Evolutionary conservation across 2,113 vertebrate genomes (phyloP).

Genomic region (Paradoxurus hermaphroditus): DNA sequence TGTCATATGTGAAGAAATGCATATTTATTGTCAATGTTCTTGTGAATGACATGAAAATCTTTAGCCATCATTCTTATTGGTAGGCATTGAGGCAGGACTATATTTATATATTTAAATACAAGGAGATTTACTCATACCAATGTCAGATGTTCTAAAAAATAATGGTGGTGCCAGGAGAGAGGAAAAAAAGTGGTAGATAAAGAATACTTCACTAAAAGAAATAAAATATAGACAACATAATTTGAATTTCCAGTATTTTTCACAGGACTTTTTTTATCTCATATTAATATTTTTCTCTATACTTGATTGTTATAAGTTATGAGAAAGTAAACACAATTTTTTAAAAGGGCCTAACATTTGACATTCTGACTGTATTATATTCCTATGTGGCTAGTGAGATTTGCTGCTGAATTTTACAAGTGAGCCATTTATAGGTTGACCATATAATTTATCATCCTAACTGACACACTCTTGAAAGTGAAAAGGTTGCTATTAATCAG

Average conservation of each 20-base stretch:
- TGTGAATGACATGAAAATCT: not conserved
- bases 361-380: not conserved
- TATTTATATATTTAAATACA: not conserved
- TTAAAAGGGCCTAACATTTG: not conserved
- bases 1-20: not conserved
- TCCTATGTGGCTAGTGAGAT: not conserved
- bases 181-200: not conserved
- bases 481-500: not conserved
- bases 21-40: not conserved
- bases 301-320: not conserved
- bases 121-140: not conserved
- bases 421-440: not conserved
- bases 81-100: not conserved
- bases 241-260: not conserved
- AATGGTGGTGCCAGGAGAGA: not conserved
- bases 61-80: not conserved
- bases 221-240: not conserved
- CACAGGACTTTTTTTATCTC: not conserved
- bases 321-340: not conserved
- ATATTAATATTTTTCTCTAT: not conserved
- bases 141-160: not conserved
- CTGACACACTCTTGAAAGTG: not conserved
- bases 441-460: not conserved
- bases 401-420: not conserved
- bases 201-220: not conserved